Conservation (phyloP, 2,113 vertebrate genomes). For the Phylloscopus whistleri region DNA sequence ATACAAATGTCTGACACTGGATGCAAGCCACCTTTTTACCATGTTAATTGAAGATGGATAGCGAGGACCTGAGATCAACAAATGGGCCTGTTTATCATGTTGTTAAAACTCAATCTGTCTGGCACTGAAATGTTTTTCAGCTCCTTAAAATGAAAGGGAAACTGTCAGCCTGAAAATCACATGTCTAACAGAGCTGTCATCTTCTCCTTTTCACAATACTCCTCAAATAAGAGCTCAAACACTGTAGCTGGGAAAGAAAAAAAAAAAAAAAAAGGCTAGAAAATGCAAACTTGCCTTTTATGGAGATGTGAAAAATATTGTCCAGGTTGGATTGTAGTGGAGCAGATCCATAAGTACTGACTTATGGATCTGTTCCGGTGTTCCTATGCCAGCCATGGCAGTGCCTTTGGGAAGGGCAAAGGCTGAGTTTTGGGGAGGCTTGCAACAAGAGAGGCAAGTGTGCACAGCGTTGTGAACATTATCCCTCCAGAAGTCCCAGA, state of each 20-base stretch:
- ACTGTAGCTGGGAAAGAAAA: neutral
- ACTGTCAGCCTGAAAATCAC: constrained; percentile 57
- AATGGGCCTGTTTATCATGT: constrained; percentile 59
- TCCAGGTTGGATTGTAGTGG: neutral
- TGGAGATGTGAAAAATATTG: neutral
- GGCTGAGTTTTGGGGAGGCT: neutral
- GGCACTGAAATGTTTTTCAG: constrained; percentile 44
- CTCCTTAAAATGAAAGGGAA: constrained; percentile 53
- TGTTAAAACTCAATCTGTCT: constrained; percentile 58
- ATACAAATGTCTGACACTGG: constrained; percentile 23
- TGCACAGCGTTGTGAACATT: neutral
- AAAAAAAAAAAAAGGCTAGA: neutral
- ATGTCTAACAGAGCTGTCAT: constrained; percentile 33
- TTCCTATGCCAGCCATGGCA: neutral
- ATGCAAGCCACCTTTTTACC: constrained; percentile 42
- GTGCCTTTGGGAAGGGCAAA: neutral
- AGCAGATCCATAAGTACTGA: neutral
- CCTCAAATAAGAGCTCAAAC: constrained; percentile 6
- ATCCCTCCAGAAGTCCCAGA: neutral
- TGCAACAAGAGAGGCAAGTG: neutral
- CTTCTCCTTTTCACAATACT: neutral
- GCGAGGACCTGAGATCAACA: constrained; percentile 44
- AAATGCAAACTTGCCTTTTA: neutral
- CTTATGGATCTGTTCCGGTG: neutral
- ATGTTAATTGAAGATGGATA: constrained; percentile 56